Percentiles rank a stretch among this genome's conserved stretches.
phyloP scores from a whole-genome alignment of 2,797 vertebrate species.

The Columba guinea region DNA sequence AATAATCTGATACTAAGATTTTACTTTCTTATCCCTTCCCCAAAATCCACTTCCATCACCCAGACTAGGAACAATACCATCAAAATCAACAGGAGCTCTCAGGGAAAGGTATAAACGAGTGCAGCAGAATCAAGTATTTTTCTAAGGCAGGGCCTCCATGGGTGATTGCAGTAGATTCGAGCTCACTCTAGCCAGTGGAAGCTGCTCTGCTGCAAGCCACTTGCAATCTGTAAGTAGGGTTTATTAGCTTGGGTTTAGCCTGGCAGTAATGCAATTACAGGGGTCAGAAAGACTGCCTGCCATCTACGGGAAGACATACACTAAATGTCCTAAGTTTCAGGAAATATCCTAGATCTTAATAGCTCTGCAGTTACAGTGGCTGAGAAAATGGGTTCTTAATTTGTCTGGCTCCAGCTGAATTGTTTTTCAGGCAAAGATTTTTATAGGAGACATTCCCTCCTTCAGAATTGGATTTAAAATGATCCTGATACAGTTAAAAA shows the following conservation, averaged over 20 bases:
- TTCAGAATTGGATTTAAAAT: not conserved
- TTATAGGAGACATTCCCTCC: not conserved
- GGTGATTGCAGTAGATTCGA: not conserved
- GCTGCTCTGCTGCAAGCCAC: not conserved
- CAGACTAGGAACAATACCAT: not conserved
- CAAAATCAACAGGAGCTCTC: not conserved
- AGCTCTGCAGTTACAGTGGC: not conserved
- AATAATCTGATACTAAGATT: not conserved
- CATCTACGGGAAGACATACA: not conserved
- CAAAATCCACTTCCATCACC: not conserved
- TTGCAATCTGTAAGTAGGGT: not conserved
- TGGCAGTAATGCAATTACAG: not conserved
- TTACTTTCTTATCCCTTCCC: not conserved
- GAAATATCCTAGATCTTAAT: constrained; percentile 16
- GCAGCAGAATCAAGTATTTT: not conserved
- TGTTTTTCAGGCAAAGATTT: not conserved
- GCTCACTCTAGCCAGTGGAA: not conserved
- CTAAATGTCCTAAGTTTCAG: not conserved
- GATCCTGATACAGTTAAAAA: not conserved
- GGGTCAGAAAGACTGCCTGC: not conserved
- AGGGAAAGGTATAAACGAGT: not conserved
- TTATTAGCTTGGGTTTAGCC: not conserved
- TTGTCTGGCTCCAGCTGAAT: constrained; percentile 8
- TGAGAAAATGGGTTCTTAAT: constrained; percentile 28
- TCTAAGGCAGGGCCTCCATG: not conserved